A percentile compares a stretch with the other conserved stretches of the same genome.
These are phyloP conservation scores for Neoniphon sammara DNA, from an alignment of 2,797 vertebrate species.

Conservation along the genomic window DNA sequence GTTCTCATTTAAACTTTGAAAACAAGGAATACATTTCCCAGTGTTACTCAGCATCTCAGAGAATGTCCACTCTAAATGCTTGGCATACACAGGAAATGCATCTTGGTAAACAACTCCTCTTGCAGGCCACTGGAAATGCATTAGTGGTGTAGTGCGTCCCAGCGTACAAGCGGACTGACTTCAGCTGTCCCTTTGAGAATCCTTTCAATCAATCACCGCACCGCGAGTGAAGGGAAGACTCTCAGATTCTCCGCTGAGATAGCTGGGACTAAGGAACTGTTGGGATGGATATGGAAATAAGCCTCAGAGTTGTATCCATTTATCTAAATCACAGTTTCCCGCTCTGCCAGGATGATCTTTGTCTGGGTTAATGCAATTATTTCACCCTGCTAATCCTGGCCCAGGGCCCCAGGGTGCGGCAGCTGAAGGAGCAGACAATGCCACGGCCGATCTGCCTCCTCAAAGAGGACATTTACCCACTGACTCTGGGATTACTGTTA, in stretches of 20 bases:
- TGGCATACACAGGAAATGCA: not conserved
- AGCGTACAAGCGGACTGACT: slow-evolving; percentile 43
- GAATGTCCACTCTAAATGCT: too few relatives aligned
- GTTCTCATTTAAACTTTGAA: not conserved
- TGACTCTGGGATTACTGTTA: not conserved
- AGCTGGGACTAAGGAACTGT: slow-evolving; percentile 38
- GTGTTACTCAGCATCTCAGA: too few relatives aligned
- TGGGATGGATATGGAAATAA: slow-evolving; percentile 42
- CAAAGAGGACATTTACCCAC: not conserved
- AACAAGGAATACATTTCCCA: too few relatives aligned
- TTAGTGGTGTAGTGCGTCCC: slow-evolving; percentile 17
- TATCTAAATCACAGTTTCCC: slow-evolving; percentile 50
- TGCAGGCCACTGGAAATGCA: slow-evolving; percentile 29
- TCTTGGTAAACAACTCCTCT: not conserved
- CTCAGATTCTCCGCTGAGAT: slow-evolving; percentile 35
- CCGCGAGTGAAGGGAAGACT: slow-evolving; percentile 24
- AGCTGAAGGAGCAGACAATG: slow-evolving; percentile 25
- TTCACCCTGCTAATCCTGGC: slow-evolving; percentile 62
- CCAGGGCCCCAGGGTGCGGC: slow-evolving; percentile 24
- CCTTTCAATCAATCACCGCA: slow-evolving; percentile 47
- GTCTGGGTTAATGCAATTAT: slow-evolving; percentile 66
- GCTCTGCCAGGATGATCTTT: slow-evolving; percentile 41
- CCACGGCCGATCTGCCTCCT: slow-evolving; percentile 1
- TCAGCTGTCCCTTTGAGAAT: slow-evolving; percentile 4
- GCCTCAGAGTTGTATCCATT: slow-evolving; percentile 48